Conservation (phyloP, 2,113 vertebrate species). For the Murina feae region DNA sequence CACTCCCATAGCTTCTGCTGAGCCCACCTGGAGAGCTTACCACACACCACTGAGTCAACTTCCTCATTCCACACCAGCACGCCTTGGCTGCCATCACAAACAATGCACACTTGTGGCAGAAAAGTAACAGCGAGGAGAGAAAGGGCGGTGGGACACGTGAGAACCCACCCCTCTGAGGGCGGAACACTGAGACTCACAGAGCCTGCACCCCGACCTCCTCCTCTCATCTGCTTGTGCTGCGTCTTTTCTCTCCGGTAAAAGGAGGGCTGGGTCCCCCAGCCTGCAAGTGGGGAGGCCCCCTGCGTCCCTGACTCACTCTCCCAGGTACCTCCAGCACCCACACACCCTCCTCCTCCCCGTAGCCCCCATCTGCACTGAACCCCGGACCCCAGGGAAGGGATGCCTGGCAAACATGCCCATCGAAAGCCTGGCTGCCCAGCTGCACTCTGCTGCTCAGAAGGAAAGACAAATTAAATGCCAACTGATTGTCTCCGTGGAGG, state of each 20-base stretch:
- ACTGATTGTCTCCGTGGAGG: slow-evolving; percentile 75
- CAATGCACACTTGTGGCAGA: background rate
- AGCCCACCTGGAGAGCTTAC: background rate
- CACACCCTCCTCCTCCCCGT: background rate
- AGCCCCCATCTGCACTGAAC: rapidly evolving
- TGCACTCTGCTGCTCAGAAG: slow-evolving; percentile 47
- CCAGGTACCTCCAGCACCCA: rapidly evolving
- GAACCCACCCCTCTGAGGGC: background rate
- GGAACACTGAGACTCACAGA: rapidly evolving
- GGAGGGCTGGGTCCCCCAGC: background rate
- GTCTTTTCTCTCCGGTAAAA: background rate
- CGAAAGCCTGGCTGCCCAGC: slow-evolving; percentile 41
- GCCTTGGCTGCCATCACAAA: background rate
- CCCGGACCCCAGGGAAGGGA: background rate
- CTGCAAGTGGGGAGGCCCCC: background rate
- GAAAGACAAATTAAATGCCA: slow-evolving; percentile 80
- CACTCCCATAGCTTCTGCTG: background rate
- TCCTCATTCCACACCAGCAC: background rate
- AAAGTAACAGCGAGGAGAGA: background rate
- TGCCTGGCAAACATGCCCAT: background rate
- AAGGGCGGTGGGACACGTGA: rapidly evolving
- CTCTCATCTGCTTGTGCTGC: rapidly evolving
- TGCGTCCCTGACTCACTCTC: background rate
- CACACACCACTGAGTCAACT: background rate
- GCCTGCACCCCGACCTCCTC: no score